Percentiles rank a stretch among this genome's conserved stretches.
phyloP scores from a whole-genome alignment of 2,888 invertebrate genomes.

The Ophion ellenae region DNA sequence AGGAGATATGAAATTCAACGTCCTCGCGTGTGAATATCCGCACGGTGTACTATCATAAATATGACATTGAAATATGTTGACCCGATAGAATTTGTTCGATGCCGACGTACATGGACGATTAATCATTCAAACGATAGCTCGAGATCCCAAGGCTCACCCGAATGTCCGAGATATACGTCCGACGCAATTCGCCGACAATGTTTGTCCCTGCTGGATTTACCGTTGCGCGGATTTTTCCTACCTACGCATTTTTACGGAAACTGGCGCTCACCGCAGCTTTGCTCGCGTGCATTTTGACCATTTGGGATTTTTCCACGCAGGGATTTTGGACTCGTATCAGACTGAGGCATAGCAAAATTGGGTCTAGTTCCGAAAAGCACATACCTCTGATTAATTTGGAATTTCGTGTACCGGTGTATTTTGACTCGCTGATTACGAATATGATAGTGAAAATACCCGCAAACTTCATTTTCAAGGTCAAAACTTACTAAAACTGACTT shows the following conservation, averaged over 20 bases:
- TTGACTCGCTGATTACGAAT: no score
- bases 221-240: slow-evolving; percentile 1
- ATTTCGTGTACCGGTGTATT: no score
- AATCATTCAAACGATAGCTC: slow-evolving; percentile 32
- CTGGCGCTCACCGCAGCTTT: not conserved
- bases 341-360: no score
- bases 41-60: slow-evolving; percentile 32
- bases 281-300: not conserved
- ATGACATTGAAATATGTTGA: slow-evolving; percentile 54
- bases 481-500: no score
- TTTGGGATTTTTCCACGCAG: not conserved
- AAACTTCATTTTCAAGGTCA: no score
- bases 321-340: no score
- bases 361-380: no score
- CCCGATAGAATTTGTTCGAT: slow-evolving; percentile 34
- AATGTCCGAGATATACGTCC: not conserved
- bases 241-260: not conserved
- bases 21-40: slow-evolving; percentile 45
- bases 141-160: slow-evolving; percentile 11
- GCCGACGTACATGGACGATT: slow-evolving; percentile 18
- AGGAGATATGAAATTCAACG: slow-evolving; percentile 54
- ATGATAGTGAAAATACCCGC: no score
- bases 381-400: no score
- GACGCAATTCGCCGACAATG: not conserved
- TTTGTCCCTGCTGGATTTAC: not conserved